Conservation (phyloP, 1,140 invertebrate genomes). For the Bombus confusus region DNA sequence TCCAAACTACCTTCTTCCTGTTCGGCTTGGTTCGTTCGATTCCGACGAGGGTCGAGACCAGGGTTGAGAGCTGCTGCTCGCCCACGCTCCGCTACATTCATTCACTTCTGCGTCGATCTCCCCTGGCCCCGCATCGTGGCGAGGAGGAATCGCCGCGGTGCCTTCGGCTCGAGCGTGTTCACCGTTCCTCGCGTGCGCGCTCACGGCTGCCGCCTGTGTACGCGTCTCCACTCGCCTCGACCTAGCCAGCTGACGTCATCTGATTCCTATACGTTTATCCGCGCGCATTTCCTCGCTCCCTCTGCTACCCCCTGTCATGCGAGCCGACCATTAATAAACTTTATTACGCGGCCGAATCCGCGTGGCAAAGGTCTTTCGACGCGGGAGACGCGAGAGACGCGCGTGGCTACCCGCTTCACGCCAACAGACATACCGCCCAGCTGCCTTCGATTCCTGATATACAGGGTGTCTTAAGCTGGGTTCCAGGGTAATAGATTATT, state of each 20-base stretch:
- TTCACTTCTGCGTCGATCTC: constrained; percentile 73
- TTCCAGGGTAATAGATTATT: neutral
- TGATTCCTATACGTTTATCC: constrained; percentile 59
- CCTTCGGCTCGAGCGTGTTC: constrained; percentile 53
- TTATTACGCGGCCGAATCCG: constrained; percentile 60
- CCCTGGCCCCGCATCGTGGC: constrained; percentile 39
- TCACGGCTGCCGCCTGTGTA: constrained; percentile 37
- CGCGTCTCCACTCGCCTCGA: constrained; percentile 44
- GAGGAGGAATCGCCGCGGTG: constrained; percentile 41
- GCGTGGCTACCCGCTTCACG: constrained; percentile 10
- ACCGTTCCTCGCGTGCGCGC: constrained; percentile 56
- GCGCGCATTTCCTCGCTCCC: constrained; percentile 50
- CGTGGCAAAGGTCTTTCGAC: constrained; percentile 21
- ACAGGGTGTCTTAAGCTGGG: neutral
- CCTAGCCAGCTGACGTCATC: constrained; percentile 72
- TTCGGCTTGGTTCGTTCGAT: neutral
- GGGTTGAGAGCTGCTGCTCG: constrained; percentile 72
- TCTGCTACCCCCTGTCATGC: constrained; percentile 38
- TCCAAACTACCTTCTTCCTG: neutral
- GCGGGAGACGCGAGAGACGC: constrained; percentile 14
- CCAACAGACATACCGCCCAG: neutral
- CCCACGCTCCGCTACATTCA: constrained; percentile 77
- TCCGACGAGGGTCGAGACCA: neutral
- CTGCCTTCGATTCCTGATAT: neutral
- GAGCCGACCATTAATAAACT: constrained; percentile 66